Conservation (phyloP, 2,113 vertebrate genomes). For the Odocoileus hemionus region DNA sequence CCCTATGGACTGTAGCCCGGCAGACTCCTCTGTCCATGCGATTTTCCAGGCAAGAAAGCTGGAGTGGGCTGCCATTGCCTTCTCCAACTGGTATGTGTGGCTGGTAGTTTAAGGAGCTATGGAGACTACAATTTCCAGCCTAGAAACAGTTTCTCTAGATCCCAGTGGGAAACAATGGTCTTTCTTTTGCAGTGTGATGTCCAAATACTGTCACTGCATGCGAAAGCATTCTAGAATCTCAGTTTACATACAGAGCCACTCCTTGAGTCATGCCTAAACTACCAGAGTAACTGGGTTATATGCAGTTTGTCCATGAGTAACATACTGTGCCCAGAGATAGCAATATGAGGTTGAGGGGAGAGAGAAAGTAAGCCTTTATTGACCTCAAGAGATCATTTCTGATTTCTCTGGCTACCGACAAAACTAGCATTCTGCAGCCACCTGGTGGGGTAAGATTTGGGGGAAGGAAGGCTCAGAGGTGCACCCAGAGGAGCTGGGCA, state of each 20-base stretch:
- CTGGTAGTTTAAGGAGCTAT: not conserved
- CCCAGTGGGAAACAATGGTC: not conserved
- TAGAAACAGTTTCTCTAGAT: not conserved
- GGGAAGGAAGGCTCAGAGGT: not conserved
- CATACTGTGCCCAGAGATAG: not conserved
- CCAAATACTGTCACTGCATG: not conserved
- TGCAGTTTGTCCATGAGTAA: not conserved
- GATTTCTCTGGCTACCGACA: not conserved
- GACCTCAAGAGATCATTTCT: not conserved
- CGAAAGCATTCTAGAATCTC: not conserved
- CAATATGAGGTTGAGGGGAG: not conserved
- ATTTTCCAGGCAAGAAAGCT: not conserved
- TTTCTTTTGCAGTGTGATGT: not conserved
- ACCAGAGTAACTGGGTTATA: not conserved
- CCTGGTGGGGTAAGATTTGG: not conserved
- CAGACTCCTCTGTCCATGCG: not conserved
- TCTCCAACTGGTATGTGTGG: not conserved
- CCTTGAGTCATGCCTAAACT: not conserved
- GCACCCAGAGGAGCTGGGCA: not conserved
- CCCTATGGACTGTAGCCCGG: not conserved
- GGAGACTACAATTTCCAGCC: not conserved
- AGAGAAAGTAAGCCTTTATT: rapidly evolving
- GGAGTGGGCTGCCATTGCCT: not conserved
- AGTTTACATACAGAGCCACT: not conserved
- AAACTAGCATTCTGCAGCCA: not conserved